Conservation (phyloP, 2,797 vertebrate species). For the Borostomias antarcticus region DNA sequence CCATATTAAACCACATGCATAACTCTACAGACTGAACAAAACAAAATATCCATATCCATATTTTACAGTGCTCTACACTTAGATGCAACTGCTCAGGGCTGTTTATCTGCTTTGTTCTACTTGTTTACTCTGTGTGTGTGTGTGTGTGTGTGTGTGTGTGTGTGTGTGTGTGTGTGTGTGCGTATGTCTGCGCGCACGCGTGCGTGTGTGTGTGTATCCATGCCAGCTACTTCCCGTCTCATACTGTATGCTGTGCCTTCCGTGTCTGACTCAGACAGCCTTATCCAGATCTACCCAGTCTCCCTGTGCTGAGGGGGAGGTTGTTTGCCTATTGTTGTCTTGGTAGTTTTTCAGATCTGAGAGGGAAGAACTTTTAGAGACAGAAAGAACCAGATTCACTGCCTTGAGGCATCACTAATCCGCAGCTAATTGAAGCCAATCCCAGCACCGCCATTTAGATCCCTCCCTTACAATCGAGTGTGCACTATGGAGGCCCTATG, state of each 20-base stretch:
- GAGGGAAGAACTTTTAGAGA: background rate
- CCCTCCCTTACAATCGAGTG: background rate
- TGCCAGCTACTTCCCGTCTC: no score
- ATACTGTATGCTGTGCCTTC: no score
- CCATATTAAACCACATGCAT: no score
- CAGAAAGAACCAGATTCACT: background rate
- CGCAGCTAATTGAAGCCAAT: constrained; percentile 10
- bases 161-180: background rate
- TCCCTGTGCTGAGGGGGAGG: background rate
- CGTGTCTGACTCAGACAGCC: background rate
- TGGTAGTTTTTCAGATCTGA: constrained; percentile 4
- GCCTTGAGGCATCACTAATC: background rate
- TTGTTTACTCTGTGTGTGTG: background rate
- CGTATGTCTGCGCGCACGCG: background rate
- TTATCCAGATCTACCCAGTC: background rate
- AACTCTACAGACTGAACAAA: no score
- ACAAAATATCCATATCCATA: no score
- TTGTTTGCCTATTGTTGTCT: constrained; percentile 17
- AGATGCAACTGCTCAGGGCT: constrained; percentile 16
- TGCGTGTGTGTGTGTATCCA: background rate
- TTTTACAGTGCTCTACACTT: background rate
- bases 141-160: background rate
- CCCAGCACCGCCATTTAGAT: background rate
- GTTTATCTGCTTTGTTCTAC: background rate
- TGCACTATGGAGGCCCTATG: background rate